Conservation (phyloP, 2,113 vertebrate genomes). For the Hippocampus mohnikei region DNA sequence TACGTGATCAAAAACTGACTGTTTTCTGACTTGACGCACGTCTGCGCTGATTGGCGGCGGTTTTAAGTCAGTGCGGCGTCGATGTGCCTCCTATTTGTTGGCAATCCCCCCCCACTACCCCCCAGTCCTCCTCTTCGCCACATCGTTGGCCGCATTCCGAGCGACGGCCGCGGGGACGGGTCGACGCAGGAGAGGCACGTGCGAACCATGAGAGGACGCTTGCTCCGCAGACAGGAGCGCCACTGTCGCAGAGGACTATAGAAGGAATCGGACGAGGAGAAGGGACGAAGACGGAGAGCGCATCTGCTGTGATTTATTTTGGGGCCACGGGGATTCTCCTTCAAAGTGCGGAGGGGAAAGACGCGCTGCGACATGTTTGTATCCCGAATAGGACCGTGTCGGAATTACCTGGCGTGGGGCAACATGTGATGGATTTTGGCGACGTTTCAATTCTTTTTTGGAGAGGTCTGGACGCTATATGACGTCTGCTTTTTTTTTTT, state of each 20-base stretch:
- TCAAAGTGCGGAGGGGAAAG: neutral
- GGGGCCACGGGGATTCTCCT: neutral
- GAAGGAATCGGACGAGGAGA: conserved; percentile 9
- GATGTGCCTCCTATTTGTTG: neutral
- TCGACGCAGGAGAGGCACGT: conserved; percentile 10
- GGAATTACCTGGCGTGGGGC: conserved; percentile 23
- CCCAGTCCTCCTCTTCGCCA: neutral
- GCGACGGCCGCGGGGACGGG: neutral
- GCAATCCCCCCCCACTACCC: neutral
- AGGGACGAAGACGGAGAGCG: conserved; percentile 15
- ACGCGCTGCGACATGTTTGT: neutral
- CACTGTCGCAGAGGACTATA: conserved; percentile 45
- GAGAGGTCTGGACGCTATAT: neutral
- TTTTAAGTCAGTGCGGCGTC: neutral
- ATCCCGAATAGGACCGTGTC: neutral
- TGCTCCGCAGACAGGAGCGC: conserved; percentile 19
- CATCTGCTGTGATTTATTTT: conserved; percentile 44
- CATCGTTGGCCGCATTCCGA: neutral
- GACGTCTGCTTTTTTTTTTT: neutral
- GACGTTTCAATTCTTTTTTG: neutral
- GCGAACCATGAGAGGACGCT: conserved; percentile 32
- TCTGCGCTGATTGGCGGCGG: neutral
- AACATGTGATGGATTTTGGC: neutral
- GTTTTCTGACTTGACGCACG: neutral
- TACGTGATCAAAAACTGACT: neutral